Evolutionary conservation across 2,113 vertebrate genomes (phyloP), one percentile per base, ranked within the genome.

Genomic region (Protomyctophum bolini): DNA sequence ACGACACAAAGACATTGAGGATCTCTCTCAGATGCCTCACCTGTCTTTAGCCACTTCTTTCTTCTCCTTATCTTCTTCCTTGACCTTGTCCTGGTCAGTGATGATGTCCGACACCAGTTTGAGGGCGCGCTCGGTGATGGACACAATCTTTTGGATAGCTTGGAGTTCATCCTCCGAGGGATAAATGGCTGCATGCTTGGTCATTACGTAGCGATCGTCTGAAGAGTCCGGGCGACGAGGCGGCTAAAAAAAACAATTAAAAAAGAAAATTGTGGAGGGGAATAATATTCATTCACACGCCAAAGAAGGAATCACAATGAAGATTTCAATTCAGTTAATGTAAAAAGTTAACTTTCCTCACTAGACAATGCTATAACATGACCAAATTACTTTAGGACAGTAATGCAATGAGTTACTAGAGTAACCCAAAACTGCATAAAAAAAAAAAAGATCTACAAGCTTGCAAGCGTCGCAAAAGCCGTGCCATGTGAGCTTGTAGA

Each of bases 121-220:
- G 77, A 99, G 94, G 50, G 98, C 98, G 68, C 97, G 95, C 54
- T 99, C 97, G 7, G 97, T 99, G 82, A 99, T 96, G 10, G 98
- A 99, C 73, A 99, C 97, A 2, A 99, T 99, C 89, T 99, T 99
- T 88, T 99, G 98, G 66, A 99, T 98, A 41, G 97, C 96, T 65
- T 98, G 97, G 12, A 99, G 94, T 76, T 99, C 98, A 0, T 98
- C 97, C 66, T 99, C 98, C 3, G 96, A 97, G 33, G 98, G 98
- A 88, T 99, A 99, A 88, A 99, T 99, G 63, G 96, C 93, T 0
- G 97, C 96, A 28, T 99, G 98, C 63, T 98, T 99, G 75, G 97
- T 97, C 98, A 99, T 99, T 54, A 99, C 96, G 0, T 99, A 98
- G 50, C 97, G 96, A 80, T 99, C 98, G 49, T 99, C 97, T 49